Base-by-base conservation (phyloP, 2,797 vertebrate genomes). In the Amniataba percoides region DNA sequence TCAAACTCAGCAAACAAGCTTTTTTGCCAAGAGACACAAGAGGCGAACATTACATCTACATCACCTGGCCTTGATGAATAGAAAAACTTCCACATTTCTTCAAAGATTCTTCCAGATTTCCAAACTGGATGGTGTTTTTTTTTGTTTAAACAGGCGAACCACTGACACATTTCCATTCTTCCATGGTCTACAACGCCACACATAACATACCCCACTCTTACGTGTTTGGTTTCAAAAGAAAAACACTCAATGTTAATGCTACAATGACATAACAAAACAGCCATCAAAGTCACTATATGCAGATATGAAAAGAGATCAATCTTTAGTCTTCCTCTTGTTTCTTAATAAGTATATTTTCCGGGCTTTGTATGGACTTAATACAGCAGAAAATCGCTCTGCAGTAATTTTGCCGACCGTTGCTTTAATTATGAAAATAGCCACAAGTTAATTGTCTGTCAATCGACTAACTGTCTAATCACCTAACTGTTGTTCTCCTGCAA, bases 1-100 rank as follows among this genome's bases (percentile, higher is more conserved):
- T 69, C n/a, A 63, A 77, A 75, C 51, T 75, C 31, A 2, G 45
- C 56, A 74, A 77, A 53, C 70, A 74, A 82, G 40, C 31, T 39
- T 36, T 48, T 19, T 39, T 72, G 69, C 65, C 36, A 74, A 75
- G 27, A 71, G 21, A 71, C 12, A 72, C 21, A 27, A 58, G 16
- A 19, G 4, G 16, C 16, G 25, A 51, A 63, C 7, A 40, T 15
- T 48, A 51, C n/a, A n/a, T 53, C 60, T 39, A 52, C 18, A 2
- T 77, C 56, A 79, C 53, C 31, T 49, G 7, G 23, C 13, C n/a
- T 18, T 12, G 45, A 43, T 4, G 34, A 57, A 14, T 10, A n/a
- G 53, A 57, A n/a, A 59, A 63, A 43, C 1, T 2, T 46, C 21
- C 12, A 21, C 23, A 31, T 1, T 34, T 42, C 11, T 36, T 6